phyloP scores from a whole-genome alignment of 2,797 vertebrate genomes.

The Thalassophryne amazonica region DNA sequence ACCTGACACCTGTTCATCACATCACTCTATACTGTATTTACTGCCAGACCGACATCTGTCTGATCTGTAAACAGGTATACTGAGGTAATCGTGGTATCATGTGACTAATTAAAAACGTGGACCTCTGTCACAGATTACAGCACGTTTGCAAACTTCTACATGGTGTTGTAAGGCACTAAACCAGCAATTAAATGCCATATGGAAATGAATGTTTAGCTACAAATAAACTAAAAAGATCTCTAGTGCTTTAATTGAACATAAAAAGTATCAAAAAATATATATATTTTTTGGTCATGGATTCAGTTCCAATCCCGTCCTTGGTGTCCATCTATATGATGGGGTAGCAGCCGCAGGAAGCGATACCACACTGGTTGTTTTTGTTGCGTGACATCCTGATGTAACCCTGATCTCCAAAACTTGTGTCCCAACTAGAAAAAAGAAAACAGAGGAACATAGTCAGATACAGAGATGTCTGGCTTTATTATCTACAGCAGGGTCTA shows the following conservation, averaged over 20 bases:
- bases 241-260: background rate
- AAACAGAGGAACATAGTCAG: background rate
- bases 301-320: background rate
- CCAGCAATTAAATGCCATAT: too few species aligned
- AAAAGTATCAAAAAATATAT: background rate
- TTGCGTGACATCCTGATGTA: conserved; percentile 89
- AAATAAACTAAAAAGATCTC: background rate
- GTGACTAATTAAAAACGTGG: background rate
- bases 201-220: background rate
- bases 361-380: conserved; percentile 83
- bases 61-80: background rate
- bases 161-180: too few species aligned
- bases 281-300: background rate
- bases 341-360: conserved; percentile 77
- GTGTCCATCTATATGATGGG: conserved; percentile 75
- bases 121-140: background rate
- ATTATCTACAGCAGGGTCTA: too few species aligned
- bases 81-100: background rate
- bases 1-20: too few species aligned
- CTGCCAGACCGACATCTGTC: background rate
- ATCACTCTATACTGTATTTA: background rate
- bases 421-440: conserved; percentile 81
- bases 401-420: conserved; percentile 79
- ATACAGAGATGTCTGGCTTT: background rate
- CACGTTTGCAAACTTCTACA: background rate